Evolutionary conservation across 2,113 vertebrate species (phyloP), one percentile per base, ranked within the genome.

Genomic region (Protobothrops mucrosquamatus): DNA sequence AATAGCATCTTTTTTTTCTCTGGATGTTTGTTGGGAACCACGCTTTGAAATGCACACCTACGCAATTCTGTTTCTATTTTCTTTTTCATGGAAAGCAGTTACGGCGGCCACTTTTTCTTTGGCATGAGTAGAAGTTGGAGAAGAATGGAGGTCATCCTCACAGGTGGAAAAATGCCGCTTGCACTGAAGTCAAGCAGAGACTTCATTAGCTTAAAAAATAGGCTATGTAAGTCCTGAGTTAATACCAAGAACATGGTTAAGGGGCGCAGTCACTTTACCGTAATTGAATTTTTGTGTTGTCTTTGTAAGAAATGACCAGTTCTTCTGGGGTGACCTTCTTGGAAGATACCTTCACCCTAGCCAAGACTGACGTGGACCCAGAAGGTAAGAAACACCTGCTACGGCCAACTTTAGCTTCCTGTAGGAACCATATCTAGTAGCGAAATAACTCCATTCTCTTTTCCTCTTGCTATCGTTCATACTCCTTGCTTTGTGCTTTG

Each of bases 381-480:
- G 95, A 97, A 98, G 98, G 98, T 98, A 98, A 93, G 96, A 93
- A 91, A 64, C 24, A 0, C 1, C 5, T 86, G 85, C 15, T 55
- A 2, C 1, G 15, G 8, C 54, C 29, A 34, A 56, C n/a, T 22
- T n/a, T 18, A 55, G 48, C 20, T 61, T 29, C 23, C 91, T 46
- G 57, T 0, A 81, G 34, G 18, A 81, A 81, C 69, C 9, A 18
- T 22, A 39, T 9, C 34, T 22, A 5, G 34, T 81, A 81, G 18
- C 69, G 9, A 39, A 81, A 81, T 43, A 43, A 1, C 18, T 39
- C 18, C 64, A 34, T 6, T 34, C 64, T 34, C 64, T 11, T 81
- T 81, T 34, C 34, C 34, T 22, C 18, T 2, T 81, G 34, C n/a
- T 34, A 74, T 6, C 2, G 15, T 18, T n/a, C n/a, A 74, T 34